Base-by-base conservation (phyloP, 2,888 invertebrate genomes). In the Megalurothrips usitatus region DNA sequence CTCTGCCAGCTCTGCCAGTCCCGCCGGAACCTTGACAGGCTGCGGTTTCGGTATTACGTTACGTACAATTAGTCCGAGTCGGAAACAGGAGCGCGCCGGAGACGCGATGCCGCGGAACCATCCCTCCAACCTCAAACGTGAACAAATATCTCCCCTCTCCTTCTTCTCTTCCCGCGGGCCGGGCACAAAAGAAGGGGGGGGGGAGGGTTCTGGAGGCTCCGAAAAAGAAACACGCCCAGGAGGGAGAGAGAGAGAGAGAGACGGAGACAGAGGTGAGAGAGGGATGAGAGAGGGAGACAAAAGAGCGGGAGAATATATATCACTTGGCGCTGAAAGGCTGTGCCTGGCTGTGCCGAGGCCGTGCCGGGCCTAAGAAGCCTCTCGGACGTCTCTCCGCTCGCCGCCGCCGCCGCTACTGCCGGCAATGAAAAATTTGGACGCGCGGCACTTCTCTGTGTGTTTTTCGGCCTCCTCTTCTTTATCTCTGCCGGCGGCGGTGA, bases 291-390 rank as follows among this genome's bases (percentile, higher is more conserved):
- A 52, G 52, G 52, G 52, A 58, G 58, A 75, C 68, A 75, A 75
- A 75, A 75, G 68, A 75, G 68, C 58, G 6, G 19, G 58, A n/a
- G 68, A 75, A 75, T 75, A 75, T 75, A 75, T 75, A 75, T 26
- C 68, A 75, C 68, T 75, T 75, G 68, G 68, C 68, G 23, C 68
- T 75, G 68, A 75, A 75, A 75, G 68, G 68, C 68, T n/a, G 12
- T 17, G 17, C 58, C 11, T 6, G 14, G 52, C 52, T 10, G 52
- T n/a, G 68, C 68, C 68, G 68, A 10, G 23, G 11, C 23, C 23
- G 2, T 23, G 23, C 68, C 23, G 11, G 68, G 68, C 26, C 26
- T 23, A 75, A 75, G 68, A 75, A 23, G 26, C n/a, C n/a, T 6
- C 68, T 26, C 26, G 68, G 68, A 26, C 68, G 23, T 26, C 58